Percentiles rank a stretch among this genome's conserved stretches.
Conservation (phyloP, 2,113 vertebrate species). For the Climacteris rufus region DNA sequence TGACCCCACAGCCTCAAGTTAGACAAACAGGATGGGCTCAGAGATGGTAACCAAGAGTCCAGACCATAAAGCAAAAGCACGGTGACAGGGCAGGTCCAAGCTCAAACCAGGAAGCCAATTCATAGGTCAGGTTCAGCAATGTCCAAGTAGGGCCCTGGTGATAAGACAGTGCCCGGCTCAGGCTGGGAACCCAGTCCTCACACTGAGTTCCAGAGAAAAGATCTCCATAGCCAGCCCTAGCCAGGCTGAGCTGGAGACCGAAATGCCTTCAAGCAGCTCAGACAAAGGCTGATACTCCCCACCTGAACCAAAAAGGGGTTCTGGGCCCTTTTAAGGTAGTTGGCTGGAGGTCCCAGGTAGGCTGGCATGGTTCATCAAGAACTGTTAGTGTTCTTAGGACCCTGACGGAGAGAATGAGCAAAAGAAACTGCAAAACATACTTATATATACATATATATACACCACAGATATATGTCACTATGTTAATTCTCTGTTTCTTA, state of each 20-base stretch:
- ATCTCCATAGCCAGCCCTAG: neutral
- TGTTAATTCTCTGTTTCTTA: neutral
- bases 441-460: rapidly evolving
- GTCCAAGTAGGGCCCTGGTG: too few relatives aligned
- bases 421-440: neutral
- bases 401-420: neutral
- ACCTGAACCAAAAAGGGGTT: neutral
- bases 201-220: neutral
- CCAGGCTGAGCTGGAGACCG: neutral
- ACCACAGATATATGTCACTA: neutral
- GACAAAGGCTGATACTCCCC: neutral
- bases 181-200: neutral
- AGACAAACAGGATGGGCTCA: neutral
- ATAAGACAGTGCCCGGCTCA: neutral
- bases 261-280: neutral
- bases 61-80: neutral
- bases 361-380: neutral
- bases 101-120: neutral
- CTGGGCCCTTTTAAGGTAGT: neutral
- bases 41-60: neutral
- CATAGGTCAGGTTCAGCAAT: neutral
- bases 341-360: neutral
- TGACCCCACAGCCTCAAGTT: neutral
- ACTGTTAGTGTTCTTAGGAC: neutral
- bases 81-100: neutral